Conservation (phyloP, 1,140 invertebrate genomes). For the fruit fly (Drosophila melanogaster) region DNA sequence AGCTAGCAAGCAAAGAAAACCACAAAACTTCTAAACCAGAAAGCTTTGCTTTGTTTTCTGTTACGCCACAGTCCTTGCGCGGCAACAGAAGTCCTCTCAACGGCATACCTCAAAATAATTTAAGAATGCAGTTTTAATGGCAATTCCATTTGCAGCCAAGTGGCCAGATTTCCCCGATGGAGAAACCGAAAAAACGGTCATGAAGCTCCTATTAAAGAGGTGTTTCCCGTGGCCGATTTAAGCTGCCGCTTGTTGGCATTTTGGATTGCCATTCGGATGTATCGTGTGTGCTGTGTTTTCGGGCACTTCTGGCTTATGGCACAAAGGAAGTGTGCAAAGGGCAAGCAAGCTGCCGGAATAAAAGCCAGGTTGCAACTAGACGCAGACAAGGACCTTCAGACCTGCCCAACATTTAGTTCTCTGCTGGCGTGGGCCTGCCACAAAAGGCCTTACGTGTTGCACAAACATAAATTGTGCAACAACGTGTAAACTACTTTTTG, state of each 20-base stretch:
- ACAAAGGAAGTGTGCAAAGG: conserved; percentile 41
- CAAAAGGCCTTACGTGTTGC: conserved; percentile 79
- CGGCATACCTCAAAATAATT: conserved; percentile 33
- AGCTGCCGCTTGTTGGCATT: conserved; percentile 25
- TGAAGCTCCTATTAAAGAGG: conserved; percentile 22
- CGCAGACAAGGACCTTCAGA: conserved; percentile 37
- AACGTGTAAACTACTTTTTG: conserved; percentile 84
- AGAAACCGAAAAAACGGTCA: neutral
- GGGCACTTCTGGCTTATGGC: neutral
- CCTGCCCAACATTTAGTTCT: conserved; percentile 33
- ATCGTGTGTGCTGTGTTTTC: conserved; percentile 15
- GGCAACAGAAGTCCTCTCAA: neutral
- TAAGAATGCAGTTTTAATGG: conserved; percentile 26
- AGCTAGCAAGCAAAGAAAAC: neutral
- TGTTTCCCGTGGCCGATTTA: conserved; percentile 32
- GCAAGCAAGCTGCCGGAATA: conserved; percentile 43
- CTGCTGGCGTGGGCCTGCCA: conserved; percentile 50
- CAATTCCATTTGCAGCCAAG: conserved; percentile 37
- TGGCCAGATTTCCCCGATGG: conserved; percentile 3
- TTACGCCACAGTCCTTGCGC: conserved; percentile 12
- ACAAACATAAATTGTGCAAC: conserved; percentile 84
- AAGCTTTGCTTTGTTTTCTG: conserved; percentile 36
- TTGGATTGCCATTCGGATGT: conserved; percentile 39
- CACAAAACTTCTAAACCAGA: conserved; percentile 16
- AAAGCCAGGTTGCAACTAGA: conserved; percentile 52